These are phyloP conservation scores for Poecile montanus DNA, from an alignment of 2,797 vertebrate species.

Conservation along the genomic window DNA sequence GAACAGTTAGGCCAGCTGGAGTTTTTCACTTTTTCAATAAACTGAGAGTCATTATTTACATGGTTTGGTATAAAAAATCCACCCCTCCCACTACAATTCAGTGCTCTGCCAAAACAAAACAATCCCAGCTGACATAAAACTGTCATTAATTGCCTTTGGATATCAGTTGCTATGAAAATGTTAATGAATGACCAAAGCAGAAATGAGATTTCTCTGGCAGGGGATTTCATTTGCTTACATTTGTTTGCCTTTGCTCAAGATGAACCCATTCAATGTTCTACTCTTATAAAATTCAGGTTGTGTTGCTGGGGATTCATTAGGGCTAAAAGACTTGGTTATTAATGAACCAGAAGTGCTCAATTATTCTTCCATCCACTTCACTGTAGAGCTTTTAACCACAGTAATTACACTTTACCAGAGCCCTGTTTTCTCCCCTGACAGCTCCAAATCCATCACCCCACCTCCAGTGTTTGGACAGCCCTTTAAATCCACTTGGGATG, in stretches of 20 bases:
- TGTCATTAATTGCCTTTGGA: slow-evolving; percentile 27
- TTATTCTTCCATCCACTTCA: slow-evolving; percentile 46
- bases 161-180: slow-evolving; percentile 33
- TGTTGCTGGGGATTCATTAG: slow-evolving; percentile 56
- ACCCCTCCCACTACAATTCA: background rate
- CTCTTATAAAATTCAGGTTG: background rate
- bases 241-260: slow-evolving; percentile 57
- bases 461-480: slow-evolving; percentile 72
- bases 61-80: background rate
- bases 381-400: slow-evolving; percentile 51
- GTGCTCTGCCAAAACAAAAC: slow-evolving; percentile 15
- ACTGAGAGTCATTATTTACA: slow-evolving; percentile 47
- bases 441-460: slow-evolving; percentile 65
- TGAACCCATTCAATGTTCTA: background rate
- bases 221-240: slow-evolving; percentile 44
- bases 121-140: slow-evolving; percentile 32
- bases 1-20: slow-evolving; percentile 25
- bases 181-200: slow-evolving; percentile 27
- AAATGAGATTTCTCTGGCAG: background rate
- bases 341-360: slow-evolving; percentile 55
- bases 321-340: slow-evolving; percentile 38
- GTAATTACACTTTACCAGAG: slow-evolving; percentile 13
- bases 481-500: slow-evolving; percentile 64
- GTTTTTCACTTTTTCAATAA: slow-evolving; percentile 28
- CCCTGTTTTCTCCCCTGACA: slow-evolving; percentile 47